Evolutionary conservation across 2,113 vertebrate genomes (phyloP).

Genomic region (Psittacara wagleri): DNA sequence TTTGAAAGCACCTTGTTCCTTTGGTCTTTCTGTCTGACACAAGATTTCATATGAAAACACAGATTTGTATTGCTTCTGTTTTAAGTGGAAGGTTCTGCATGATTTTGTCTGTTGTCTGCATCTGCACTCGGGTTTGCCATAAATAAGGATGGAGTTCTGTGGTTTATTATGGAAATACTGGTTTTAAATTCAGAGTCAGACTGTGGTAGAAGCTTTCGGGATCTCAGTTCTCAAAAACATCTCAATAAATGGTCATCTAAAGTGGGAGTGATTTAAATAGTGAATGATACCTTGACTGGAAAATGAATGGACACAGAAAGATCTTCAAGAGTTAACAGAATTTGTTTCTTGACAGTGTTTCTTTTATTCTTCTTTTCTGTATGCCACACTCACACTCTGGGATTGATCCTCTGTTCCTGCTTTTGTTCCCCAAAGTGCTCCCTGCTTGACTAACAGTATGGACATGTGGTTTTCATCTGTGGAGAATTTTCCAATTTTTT

Average conservation of each 20-base stretch:
- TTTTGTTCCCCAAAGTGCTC: not conserved
- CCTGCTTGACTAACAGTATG: not conserved
- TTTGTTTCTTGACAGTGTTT: not conserved
- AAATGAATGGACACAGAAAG: not conserved
- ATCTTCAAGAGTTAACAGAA: not conserved
- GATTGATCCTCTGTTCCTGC: not conserved
- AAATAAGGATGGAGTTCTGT: not conserved
- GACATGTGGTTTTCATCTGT: not conserved
- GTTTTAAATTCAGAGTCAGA: not conserved
- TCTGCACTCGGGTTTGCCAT: not conserved
- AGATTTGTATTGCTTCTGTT: not conserved
- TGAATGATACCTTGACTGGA: not conserved
- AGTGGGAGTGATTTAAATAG: not conserved
- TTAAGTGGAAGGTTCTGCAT: not conserved
- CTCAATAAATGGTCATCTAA: not conserved
- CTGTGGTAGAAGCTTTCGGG: not conserved
- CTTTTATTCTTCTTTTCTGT: not conserved
- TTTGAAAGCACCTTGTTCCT: not conserved
- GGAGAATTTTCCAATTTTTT: conserved; percentile 39
- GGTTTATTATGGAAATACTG: not conserved
- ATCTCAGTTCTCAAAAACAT: not conserved
- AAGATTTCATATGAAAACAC: not conserved
- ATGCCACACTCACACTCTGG: not conserved
- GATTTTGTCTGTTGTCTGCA: not conserved
- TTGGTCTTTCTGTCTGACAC: not conserved